These are phyloP conservation scores for Himalopsyche tibetana DNA, from an alignment of 2,888 invertebrate genomes.

Conservation along the genomic window DNA sequence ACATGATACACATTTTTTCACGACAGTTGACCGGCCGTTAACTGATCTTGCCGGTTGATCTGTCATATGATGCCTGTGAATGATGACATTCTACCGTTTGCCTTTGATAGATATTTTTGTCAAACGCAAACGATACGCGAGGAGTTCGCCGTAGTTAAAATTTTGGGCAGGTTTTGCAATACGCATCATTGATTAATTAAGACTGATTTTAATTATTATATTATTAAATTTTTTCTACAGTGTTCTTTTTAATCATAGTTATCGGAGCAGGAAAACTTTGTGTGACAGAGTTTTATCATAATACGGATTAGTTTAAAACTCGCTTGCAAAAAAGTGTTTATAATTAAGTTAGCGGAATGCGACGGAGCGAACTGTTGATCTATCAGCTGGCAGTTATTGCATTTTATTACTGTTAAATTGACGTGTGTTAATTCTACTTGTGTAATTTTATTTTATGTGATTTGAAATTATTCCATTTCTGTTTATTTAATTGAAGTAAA, in stretches of 20 bases:
- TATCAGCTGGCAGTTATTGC: constrained; percentile 3
- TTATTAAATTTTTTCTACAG: constrained; percentile 12
- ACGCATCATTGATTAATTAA: constrained; percentile 18
- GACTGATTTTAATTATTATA: constrained; percentile 24
- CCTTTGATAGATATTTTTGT: no score
- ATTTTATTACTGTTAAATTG: neutral
- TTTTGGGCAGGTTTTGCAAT: constrained; percentile 23
- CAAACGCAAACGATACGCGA: no score
- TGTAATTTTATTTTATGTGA: constrained; percentile 2
- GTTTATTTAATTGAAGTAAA: neutral
- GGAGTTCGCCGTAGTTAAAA: neutral
- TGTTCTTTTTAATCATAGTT: neutral
- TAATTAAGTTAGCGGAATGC: neutral
- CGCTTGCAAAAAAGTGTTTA: neutral
- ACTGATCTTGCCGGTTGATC: no score
- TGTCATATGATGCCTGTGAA: no score
- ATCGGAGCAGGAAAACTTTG: neutral
- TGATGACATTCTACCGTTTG: no score
- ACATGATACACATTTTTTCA: no score
- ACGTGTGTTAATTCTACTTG: neutral
- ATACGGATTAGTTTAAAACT: constrained; percentile 1
- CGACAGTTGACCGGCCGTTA: no score
- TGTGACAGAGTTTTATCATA: neutral
- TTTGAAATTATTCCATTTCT: constrained; percentile 18
- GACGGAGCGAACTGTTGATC: neutral